Evolutionary conservation across 2,797 vertebrate species (phyloP), one percentile per base, ranked within the genome.

Genomic region (Tokudaia tokunoshimensis): DNA sequence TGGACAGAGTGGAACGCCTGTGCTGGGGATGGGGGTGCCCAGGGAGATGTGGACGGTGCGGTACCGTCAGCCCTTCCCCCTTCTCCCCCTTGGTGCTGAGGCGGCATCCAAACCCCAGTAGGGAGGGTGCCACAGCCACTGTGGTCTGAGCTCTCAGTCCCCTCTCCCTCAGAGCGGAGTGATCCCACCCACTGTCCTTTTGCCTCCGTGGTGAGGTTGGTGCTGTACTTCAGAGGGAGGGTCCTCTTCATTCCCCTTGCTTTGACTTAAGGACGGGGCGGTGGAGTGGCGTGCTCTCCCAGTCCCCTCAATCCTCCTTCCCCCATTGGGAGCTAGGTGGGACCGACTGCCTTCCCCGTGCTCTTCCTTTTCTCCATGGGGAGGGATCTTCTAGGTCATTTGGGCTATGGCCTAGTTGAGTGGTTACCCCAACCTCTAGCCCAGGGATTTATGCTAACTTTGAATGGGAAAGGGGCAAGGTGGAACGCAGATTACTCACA

Each of bases 131-230:
- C 1, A 12, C 47, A 17, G 95, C 95, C 92, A 19, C 47, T 76
- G 8, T 0, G 31, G 93, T 70, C n/a, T 95, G 92, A 93, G 95
- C 93, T 76, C 74, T 93, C 82, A 11, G 86, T 89, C 84, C 63
- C 76, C 37, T 92, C 67, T 86, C 96, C 81, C 83, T 76, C 81
- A 37, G 67, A 95, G 92, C 96, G 92, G 92, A 72, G 87, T 61
- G 55, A 82, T 59, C 86, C 82, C 72, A 63, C 93, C 93, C 94
- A 57, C 96, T 92, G 91, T 81, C 96, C 94, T 96, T 96, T 75
- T 85, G 97, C 98, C 97, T 98, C 98, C 81, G 20, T 91, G 91
- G 96, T 65, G 98, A 97, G 94, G 97, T 94, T 96, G 98, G 98
- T 98, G 98, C 98, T 98, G 97, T 95, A 91, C 94, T 92, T 95